Evolutionary conservation across 1,140 invertebrate species (phyloP).

Genomic region (Drosophila kurseongensis): DNA sequence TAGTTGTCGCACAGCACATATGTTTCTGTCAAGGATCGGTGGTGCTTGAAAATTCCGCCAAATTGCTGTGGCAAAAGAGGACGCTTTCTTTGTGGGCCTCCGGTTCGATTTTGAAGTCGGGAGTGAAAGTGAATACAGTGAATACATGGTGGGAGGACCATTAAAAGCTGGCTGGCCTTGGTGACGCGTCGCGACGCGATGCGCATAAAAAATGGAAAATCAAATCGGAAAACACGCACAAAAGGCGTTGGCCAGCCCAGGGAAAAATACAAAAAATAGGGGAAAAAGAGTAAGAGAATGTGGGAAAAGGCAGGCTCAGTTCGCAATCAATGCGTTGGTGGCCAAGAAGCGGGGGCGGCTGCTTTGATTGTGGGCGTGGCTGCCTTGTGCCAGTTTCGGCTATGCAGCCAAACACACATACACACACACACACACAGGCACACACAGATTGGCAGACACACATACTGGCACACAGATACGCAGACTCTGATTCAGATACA

Average conservation of each 20-base stretch:
- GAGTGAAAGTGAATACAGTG: slow-evolving; percentile 32
- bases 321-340: slow-evolving; percentile 45
- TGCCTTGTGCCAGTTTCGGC: slow-evolving; percentile 73
- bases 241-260: slow-evolving; percentile 47
- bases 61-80: slow-evolving; percentile 16
- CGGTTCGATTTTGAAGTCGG: slow-evolving; percentile 8
- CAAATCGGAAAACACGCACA: slow-evolving; percentile 71
- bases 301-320: slow-evolving; percentile 35
- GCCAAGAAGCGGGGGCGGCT: slow-evolving; percentile 1
- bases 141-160: slow-evolving; percentile 9
- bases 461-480: background rate
- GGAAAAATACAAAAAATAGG: slow-evolving; percentile 3
- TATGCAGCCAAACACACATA: slow-evolving; percentile 46
- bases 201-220: slow-evolving; percentile 71
- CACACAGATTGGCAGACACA: background rate
- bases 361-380: slow-evolving; percentile 57
- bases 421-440: no score
- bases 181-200: slow-evolving; percentile 53
- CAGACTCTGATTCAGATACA: background rate
- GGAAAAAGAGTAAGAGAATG: background rate
- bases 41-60: slow-evolving; percentile 30
- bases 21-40: slow-evolving; percentile 11
- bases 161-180: slow-evolving; percentile 56
- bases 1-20: slow-evolving; percentile 9
- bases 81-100: slow-evolving; percentile 16